Conservation (phyloP, 2,797 vertebrate species). For the Dallia pectoralis region DNA sequence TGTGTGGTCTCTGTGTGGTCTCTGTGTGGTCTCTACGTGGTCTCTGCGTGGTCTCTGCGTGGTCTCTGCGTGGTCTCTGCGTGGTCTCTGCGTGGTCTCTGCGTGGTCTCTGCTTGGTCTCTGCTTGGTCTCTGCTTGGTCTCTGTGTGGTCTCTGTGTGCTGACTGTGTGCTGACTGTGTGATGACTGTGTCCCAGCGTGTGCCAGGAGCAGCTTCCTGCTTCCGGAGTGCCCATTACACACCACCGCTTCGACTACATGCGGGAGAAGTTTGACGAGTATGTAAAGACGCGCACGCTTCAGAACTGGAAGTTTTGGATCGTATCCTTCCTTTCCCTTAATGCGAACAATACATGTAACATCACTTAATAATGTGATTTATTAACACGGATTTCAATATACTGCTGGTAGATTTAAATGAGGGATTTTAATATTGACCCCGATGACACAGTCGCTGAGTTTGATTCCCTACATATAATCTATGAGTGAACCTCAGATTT, state of each 20-base stretch:
- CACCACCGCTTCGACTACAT: conserved; percentile 80
- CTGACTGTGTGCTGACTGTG: not conserved
- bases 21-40: conserved; percentile 6
- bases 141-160: not conserved
- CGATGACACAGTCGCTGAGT: not conserved
- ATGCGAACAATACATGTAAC: not conserved
- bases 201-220: conserved; percentile 92
- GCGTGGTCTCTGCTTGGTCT: no score
- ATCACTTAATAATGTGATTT: not conserved
- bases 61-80: no score
- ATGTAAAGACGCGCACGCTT: conserved; percentile 86
- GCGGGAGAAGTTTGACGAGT: conserved; percentile 87
- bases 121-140: no score
- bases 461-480: not conserved
- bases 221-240: conserved; percentile 82
- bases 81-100: no score
- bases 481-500: not conserved
- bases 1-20: not conserved
- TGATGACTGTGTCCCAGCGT: conserved; percentile 67
- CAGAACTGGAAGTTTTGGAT: conserved; percentile 99
- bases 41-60: not conserved
- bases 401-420: not conserved
- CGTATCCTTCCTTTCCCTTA: conserved; percentile 82
- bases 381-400: not conserved
- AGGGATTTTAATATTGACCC: not conserved